Base-by-base conservation (phyloP, 2,797 vertebrate genomes). In the Agapornis canus region DNA sequence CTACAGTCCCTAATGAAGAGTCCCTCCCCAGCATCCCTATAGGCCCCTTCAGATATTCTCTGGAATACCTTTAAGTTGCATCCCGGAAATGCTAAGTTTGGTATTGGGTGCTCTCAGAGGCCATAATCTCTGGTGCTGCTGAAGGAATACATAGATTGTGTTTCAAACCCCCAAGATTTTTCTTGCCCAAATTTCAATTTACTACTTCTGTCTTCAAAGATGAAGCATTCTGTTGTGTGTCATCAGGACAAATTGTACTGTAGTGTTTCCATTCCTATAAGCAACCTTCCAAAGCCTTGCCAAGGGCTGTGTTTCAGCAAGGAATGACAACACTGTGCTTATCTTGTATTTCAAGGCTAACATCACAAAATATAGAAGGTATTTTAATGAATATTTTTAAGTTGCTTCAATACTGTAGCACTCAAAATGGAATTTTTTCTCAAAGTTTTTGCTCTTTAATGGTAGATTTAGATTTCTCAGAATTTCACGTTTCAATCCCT, bases 231-330 rank as follows among this genome's bases (percentile, higher is more conserved):
- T 82, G 17, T 63, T 26, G 54, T 15, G 59, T 52, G 35, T 94
- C 81, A 73, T 75, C 59, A 52, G 90, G 73, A 94, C 42, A 86
- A 86, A 71, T 29, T 61, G 12, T 76, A 57, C 83, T 54, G 25
- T 81, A 29, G 66, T 39, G 26, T 71, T 89, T 91, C 82, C 51
- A 35, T 70, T 52, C 72, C 80, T 64, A 20, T 10, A 91, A 56
- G 19, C 0, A 0, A 73, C 59, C 32, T 60, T 88, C 32, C 65
- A 52, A 94, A 95, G 88, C 65, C 37, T 81, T 93, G 88, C 80
- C 88, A 95, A 92, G 59, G 71, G 48, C 68, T 70, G 26, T 68
- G 66, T 82, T 95, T 85, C 78, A 69, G 42, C 56, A 73, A 89
- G 79, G 39, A 91, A 27, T 82, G 47, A 66, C 47, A 90, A 42